Base-by-base conservation (phyloP, 2,888 invertebrate species). In the Drosophila falleni region DNA sequence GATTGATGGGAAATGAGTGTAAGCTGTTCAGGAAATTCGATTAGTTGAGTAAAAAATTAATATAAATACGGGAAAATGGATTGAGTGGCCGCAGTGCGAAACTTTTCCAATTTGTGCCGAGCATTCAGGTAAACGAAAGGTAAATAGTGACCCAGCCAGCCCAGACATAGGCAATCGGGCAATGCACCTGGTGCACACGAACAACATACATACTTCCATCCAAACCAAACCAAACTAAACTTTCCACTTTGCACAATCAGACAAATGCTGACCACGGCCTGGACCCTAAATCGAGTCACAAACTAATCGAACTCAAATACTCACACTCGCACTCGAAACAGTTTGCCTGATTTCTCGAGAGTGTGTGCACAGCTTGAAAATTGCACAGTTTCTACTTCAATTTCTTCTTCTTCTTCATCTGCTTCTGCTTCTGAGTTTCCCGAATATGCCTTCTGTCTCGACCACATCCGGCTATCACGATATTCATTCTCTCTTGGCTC, bases 341-440 rank as follows among this genome's bases (percentile, higher is more conserved):
- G 81, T 78, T 81, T 83, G 80, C 74, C 74, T 83, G 83, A 86
- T 85, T 87, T 74, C 83, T 87, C 87, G 74, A 87, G 82, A 87
- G 81, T 81, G 39, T 42, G 70, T 71, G 70, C 78, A 74, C 72
- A 64, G 71, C 73, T 77, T 71, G 60, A 74, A 74, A 82, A 84
- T 79, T 81, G 75, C 84, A 61, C 60, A 71, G 65, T 68, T 81
- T 81, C 60, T 58, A 46, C 54, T 42, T 31, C 16, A n/a, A 19
- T 44, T 37, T 49, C 13, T 19, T 58, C 16, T 26, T 11, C 13
- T 11, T 3, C 16, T 10, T 15, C 16, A n/a, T 47, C 29, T 19
- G 19, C 13, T 11, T 3, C 16, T 10, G 23, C 16, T 19, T 47
- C 29, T 19, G 19, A 9, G 31, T 47, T 64, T 61, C 26, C 51